phyloP scores from a whole-genome alignment of 2,888 invertebrate species.

The Mellilla xanthometata region DNA sequence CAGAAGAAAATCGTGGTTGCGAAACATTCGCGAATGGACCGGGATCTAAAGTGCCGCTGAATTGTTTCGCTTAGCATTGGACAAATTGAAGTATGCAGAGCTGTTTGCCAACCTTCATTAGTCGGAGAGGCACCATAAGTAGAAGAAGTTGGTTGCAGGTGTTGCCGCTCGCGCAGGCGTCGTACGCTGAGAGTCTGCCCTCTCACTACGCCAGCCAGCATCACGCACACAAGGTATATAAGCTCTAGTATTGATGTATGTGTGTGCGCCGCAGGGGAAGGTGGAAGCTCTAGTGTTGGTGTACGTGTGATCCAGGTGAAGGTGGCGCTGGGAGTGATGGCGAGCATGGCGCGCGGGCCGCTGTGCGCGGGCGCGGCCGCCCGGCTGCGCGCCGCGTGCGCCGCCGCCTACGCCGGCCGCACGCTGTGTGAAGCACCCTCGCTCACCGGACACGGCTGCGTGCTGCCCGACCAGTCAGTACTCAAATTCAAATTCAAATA shows the following conservation, averaged over 20 bases:
- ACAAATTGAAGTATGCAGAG: too few species aligned
- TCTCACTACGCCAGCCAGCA: conserved; percentile 92
- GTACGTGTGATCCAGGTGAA: too few species aligned
- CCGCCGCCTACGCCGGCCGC: conserved; percentile 91
- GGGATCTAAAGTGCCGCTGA: too few species aligned
- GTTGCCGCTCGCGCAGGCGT: conserved; percentile 92
- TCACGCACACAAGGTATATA: conserved; percentile 87
- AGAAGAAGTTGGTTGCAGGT: conserved; percentile 85
- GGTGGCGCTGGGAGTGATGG: conserved; percentile 90
- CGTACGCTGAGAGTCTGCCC: conserved; percentile 93
- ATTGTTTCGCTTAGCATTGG: too few species aligned
- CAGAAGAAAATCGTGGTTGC: too few species aligned
- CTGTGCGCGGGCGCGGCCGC: conserved; percentile 88
- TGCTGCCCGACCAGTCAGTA: conserved; percentile 86
- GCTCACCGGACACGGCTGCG: conserved; percentile 92
- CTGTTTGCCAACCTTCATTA: too few species aligned
- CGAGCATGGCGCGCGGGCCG: conserved; percentile 94
- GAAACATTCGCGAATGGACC: too few species aligned
- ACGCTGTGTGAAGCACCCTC: conserved; percentile 95
- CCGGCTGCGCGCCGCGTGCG: conserved; percentile 90
- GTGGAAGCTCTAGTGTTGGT: too few species aligned
- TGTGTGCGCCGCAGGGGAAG: too few species aligned
- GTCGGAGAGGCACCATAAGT: too few species aligned
- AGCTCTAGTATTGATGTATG: too few species aligned
- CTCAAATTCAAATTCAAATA: too few species aligned